phyloP scores from a whole-genome alignment of 2,113 vertebrate species.

The Hippocampus abdominalis region DNA sequence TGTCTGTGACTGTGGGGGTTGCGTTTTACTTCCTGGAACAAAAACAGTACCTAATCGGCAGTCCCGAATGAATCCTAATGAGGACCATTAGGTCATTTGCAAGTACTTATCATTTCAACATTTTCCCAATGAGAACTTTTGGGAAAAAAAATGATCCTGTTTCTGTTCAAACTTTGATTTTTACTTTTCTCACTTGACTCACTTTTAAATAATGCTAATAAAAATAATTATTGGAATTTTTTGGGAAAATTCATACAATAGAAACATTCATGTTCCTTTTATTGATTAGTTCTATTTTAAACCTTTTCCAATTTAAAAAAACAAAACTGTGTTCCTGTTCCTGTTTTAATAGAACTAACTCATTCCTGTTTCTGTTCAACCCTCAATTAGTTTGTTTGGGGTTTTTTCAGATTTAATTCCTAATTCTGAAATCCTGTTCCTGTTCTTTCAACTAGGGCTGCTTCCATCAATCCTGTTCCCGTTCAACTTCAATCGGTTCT shows the following conservation, averaged over 20 bases:
- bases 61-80: slow-evolving; percentile 55
- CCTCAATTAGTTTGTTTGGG: no score
- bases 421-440: not conserved
- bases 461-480: not conserved
- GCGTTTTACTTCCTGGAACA: slow-evolving; percentile 22
- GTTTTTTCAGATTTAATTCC: no score
- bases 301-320: no score
- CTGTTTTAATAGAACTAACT: no score
- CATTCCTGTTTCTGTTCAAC: no score
- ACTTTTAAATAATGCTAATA: no score
- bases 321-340: no score
- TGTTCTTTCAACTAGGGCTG: not conserved
- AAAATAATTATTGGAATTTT: no score
- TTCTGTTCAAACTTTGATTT: no score
- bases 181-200: no score
- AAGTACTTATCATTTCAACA: not conserved
- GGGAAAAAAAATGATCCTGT: no score
- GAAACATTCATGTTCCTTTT: not conserved
- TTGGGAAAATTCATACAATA: not conserved
- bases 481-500: not conserved
- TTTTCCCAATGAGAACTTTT: no score
- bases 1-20: slow-evolving; percentile 21
- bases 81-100: slow-evolving; percentile 38
- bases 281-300: not conserved
- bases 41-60: slow-evolving; percentile 34